Percentiles rank a stretch among this genome's conserved stretches.
Evolutionary conservation across 2,797 vertebrate species (phyloP).

Genomic region (Chrysocyon brachyurus): DNA sequence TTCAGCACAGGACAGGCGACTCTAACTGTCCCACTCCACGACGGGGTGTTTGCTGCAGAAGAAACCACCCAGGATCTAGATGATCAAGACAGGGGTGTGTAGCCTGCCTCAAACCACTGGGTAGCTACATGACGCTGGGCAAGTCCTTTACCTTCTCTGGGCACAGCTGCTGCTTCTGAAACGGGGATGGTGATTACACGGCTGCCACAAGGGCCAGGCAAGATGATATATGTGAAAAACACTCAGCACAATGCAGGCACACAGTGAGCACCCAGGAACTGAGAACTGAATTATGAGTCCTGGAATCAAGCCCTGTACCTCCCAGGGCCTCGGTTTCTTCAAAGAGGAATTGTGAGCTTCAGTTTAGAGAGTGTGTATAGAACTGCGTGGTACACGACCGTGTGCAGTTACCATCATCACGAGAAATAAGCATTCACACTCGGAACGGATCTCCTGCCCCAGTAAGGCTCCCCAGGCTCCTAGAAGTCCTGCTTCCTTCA

Average conservation of each 20-base stretch:
- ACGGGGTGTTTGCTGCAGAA: background rate
- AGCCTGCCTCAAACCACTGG: background rate
- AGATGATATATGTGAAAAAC: background rate
- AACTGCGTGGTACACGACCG: fast-evolving
- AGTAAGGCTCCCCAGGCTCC: background rate
- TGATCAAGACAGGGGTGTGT: background rate
- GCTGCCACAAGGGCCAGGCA: background rate
- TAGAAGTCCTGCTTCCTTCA: background rate
- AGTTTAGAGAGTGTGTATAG: fast-evolving
- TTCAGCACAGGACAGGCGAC: background rate
- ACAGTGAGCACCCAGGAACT: background rate
- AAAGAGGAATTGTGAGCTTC: background rate
- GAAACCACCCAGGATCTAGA: background rate
- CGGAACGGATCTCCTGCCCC: background rate
- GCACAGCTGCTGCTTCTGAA: constrained; percentile 4
- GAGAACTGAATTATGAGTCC: background rate
- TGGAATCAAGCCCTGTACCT: background rate
- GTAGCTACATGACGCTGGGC: background rate
- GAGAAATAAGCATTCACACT: background rate
- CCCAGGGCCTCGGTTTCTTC: background rate
- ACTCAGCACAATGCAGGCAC: background rate
- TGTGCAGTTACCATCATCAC: background rate
- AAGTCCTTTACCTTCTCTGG: background rate
- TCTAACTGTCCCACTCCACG: background rate
- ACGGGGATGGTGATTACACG: background rate